phyloP scores from a whole-genome alignment of 1,140 invertebrate genomes.

The Argopecten irradians region DNA sequence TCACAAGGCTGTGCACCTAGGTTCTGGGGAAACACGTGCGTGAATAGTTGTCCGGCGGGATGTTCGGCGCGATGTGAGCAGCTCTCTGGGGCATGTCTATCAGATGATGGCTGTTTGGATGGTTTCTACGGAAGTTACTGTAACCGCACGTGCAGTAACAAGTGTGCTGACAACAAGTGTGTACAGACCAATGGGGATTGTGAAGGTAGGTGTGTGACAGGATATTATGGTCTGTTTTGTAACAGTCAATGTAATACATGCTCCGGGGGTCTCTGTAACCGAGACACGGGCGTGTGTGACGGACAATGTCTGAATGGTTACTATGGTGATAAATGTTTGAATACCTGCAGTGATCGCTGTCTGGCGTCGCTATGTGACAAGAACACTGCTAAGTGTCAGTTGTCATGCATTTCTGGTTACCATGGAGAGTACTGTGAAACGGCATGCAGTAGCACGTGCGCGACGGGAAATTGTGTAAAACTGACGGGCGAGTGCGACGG shows the following conservation, averaged over 20 bases:
- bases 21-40: conserved; percentile 33
- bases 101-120: background rate
- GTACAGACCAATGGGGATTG: conserved; percentile 47
- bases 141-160: conserved; percentile 38
- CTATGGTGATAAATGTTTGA: conserved; percentile 45
- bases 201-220: conserved; percentile 47
- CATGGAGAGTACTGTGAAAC: conserved; percentile 35
- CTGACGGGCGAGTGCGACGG: conserved; percentile 28
- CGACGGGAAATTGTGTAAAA: background rate
- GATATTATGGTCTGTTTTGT: conserved; percentile 45
- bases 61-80: conserved; percentile 30
- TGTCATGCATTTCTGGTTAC: conserved; percentile 44
- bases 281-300: conserved; percentile 25
- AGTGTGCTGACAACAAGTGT: conserved; percentile 41
- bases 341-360: conserved; percentile 40
- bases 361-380: conserved; percentile 42
- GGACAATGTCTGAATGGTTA: conserved; percentile 43
- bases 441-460: conserved; percentile 30
- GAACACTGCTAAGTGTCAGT: conserved; percentile 35
- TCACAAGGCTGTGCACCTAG: conserved; percentile 24
- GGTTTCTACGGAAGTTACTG: conserved; percentile 46
- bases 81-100: conserved; percentile 9
- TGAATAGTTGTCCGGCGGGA: background rate
- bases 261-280: conserved; percentile 25
- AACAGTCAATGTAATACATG: conserved; percentile 34